Evolutionary conservation across 2,797 vertebrate species (phyloP), one percentile per base, ranked within the genome.

Genomic region (Xyrichtys novacula): DNA sequence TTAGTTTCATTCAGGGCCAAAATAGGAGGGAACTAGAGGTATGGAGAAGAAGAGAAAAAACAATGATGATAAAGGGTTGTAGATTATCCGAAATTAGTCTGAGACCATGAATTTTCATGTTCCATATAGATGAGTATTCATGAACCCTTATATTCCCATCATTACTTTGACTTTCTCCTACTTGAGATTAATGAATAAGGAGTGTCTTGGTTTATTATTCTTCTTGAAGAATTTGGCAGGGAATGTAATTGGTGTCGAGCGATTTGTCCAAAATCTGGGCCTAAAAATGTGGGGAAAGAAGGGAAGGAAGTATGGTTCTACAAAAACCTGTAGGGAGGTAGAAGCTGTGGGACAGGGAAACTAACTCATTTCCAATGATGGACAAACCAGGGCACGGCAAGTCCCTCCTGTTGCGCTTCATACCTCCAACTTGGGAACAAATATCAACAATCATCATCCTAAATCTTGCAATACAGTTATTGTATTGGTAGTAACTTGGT

Each of bases 321-420:
- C 69, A 83, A 77, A 83, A 83, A 71, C 77, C 65, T 83, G 64
- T 49, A 65, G 60, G 67, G 57, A 72, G 71, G 57, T 44, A 44
- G 52, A 52, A 78, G 65, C 53, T 39, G 40, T 31, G 25, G 83
- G 46, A 65, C 56, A 60, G 68, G 23, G 61, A 73, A 81, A 78
- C 74, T 74, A 77, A 71, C 61, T 53, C 68, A 83, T 83, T 85
- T 65, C 78, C 80, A 26, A 69, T 59, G 66, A 83, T 5, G 55
- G 47, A 58, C 62, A 57, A 85, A 83, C 65, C 68, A 74, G 86
- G 83, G 59, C 75, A 74, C 55, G 75, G 77, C 65, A 78, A n/a
- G 67, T 31, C 60, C 34, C 55, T 59, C 17, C 6, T 47, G 58
- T 46, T 63, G 74, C 58, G 75, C 71, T n/a, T 48, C 66, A 76